Evolutionary conservation across 1,140 invertebrate genomes (phyloP).

Genomic region (Cherax quadricarinatus): DNA sequence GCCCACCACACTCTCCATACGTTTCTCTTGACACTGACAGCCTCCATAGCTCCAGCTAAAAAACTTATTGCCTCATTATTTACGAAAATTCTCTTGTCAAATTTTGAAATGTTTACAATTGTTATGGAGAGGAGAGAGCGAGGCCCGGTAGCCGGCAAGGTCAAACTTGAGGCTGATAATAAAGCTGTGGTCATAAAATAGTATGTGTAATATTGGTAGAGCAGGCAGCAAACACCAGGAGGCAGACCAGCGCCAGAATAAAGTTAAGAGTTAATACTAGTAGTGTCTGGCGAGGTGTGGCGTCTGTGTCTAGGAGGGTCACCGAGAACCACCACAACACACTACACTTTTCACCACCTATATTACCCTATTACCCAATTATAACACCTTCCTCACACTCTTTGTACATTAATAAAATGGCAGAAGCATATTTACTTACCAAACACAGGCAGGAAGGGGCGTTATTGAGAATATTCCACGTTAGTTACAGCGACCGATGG

Average conservation of each 20-base stretch:
- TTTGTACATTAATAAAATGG: constrained; percentile 19
- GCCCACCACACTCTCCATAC: too few relatives aligned
- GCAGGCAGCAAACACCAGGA: too few relatives aligned
- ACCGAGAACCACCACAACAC: constrained; percentile 49
- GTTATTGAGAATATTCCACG: constrained; percentile 21
- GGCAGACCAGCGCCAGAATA: neutral
- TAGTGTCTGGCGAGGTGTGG: constrained; percentile 64
- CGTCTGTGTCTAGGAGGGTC: constrained; percentile 49
- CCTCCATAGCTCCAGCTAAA: too few relatives aligned
- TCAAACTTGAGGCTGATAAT: too few relatives aligned
- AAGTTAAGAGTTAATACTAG: constrained; percentile 20
- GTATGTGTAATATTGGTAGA: too few relatives aligned
- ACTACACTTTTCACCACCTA: neutral
- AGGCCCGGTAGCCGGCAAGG: too few relatives aligned
- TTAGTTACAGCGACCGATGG: constrained; percentile 45
- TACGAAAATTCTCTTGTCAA: too few relatives aligned
- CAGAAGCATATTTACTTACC: constrained; percentile 19
- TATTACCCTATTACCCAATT: neutral
- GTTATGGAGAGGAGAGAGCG: too few relatives aligned
- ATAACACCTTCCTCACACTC: neutral
- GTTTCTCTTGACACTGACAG: too few relatives aligned
- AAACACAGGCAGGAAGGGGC: neutral
- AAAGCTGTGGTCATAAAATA: too few relatives aligned
- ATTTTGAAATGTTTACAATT: too few relatives aligned
- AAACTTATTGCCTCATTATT: too few relatives aligned